Evolutionary conservation across 2,113 vertebrate genomes (phyloP).

Genomic region (Podarcis raffonei): DNA sequence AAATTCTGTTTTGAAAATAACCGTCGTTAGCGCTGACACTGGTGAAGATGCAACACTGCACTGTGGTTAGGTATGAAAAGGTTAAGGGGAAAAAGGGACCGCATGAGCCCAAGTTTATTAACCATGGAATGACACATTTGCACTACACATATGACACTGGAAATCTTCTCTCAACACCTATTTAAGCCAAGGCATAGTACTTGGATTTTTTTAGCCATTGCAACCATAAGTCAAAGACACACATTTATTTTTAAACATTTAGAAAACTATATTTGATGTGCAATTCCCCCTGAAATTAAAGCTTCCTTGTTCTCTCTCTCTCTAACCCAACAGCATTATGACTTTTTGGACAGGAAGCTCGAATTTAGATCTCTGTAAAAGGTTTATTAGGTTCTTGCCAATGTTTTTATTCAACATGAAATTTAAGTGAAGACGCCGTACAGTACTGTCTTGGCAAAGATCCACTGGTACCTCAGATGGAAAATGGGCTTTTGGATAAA

Average conservation of each 20-base stretch:
- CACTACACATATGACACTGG: background rate
- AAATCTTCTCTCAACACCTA: background rate
- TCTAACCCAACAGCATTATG: background rate
- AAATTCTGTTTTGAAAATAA: background rate
- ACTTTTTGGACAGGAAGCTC: background rate
- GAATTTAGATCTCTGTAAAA: background rate
- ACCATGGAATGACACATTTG: background rate
- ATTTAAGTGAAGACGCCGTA: background rate
- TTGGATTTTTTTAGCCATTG: background rate
- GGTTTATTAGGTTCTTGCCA: background rate
- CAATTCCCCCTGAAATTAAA: background rate
- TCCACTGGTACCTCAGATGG: background rate
- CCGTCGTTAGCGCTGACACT: background rate
- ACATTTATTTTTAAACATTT: background rate
- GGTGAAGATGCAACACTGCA: background rate
- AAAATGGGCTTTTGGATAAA: constrained; percentile 1
- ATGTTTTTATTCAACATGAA: background rate
- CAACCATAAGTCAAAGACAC: background rate
- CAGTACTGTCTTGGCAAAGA: background rate
- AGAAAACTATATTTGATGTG: background rate
- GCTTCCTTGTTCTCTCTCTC: too few species aligned
- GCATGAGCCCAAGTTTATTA: background rate
- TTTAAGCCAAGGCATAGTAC: background rate
- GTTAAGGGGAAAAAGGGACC: too few species aligned
- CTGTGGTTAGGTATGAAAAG: background rate